Evolutionary conservation across 1,140 invertebrate genomes (phyloP).

Genomic region (Bilobella aurantiaca): DNA sequence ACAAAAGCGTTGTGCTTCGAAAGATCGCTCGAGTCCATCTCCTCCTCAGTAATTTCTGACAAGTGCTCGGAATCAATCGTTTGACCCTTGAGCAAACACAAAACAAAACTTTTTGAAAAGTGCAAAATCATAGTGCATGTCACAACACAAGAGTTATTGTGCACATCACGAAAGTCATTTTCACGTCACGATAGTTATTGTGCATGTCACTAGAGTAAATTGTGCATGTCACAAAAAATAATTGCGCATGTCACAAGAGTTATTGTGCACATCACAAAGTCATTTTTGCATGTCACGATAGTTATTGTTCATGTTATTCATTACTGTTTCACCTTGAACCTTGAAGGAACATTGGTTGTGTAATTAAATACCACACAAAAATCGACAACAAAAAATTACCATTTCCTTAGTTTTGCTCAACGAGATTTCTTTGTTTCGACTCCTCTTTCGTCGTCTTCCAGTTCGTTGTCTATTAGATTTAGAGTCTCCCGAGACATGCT

Average conservation of each 20-base stretch:
- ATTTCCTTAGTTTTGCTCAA: constrained; percentile 94
- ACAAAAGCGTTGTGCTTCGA: constrained; percentile 68
- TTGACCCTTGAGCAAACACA: constrained; percentile 60
- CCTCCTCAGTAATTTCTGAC: constrained; percentile 90
- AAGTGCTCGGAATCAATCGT: constrained; percentile 91
- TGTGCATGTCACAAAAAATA: too few species aligned
- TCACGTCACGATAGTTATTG: too few species aligned
- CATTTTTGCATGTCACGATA: neutral
- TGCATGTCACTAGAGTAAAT: too few species aligned
- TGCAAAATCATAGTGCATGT: too few species aligned
- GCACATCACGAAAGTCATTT: too few species aligned
- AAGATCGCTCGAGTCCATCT: constrained; percentile 62
- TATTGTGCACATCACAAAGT: constrained; percentile 20
- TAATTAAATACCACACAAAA: neutral
- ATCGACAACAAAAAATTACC: constrained; percentile 43
- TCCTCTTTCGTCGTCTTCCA: constrained; percentile 53
- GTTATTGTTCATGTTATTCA: too few species aligned
- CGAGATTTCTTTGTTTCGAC: constrained; percentile 63
- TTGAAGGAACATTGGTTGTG: too few species aligned
- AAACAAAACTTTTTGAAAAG: too few species aligned
- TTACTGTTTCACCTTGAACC: too few species aligned
- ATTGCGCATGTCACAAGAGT: too few species aligned
- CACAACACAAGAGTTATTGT: too few species aligned
- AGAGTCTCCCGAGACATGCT: constrained; percentile 50
- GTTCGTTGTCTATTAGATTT: constrained; percentile 46